phyloP scores from a whole-genome alignment of 2,113 vertebrate genomes.

The Burhinus bistriatus region DNA sequence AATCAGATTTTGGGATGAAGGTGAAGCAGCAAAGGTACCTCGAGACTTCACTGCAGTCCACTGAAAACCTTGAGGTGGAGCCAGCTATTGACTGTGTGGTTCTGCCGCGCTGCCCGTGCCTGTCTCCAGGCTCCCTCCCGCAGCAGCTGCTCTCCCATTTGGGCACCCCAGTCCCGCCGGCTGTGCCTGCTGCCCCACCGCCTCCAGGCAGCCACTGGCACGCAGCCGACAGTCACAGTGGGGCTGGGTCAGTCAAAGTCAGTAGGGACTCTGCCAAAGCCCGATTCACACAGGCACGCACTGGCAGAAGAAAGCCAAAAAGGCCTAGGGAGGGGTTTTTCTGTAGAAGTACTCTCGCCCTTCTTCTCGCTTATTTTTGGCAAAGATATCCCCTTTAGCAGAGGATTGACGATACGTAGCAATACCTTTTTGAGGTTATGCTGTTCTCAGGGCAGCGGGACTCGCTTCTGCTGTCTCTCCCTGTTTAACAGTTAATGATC shows the following conservation, averaged over 20 bases:
- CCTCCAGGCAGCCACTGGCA: fast-evolving
- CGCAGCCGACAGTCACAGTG: fast-evolving
- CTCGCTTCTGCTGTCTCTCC: conserved; percentile 6
- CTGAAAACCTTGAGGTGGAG: not conserved
- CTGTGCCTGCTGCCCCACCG: fast-evolving
- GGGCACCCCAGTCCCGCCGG: fast-evolving
- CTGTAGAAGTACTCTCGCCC: not conserved
- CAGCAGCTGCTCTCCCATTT: not conserved
- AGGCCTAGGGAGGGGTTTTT: not conserved
- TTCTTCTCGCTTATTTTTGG: not conserved
- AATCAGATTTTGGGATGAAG: not conserved
- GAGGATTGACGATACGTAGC: not conserved
- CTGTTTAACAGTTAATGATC: conserved; percentile 64
- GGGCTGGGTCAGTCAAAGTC: not conserved
- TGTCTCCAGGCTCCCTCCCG: not conserved
- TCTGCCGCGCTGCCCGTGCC: fast-evolving
- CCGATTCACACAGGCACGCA: fast-evolving
- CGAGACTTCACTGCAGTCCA: not conserved
- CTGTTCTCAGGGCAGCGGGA: not conserved
- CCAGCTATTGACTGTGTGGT: fast-evolving
- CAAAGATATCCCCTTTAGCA: not conserved
- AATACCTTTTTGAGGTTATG: not conserved
- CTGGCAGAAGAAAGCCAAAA: not conserved
- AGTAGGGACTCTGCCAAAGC: not conserved
- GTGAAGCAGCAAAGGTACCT: not conserved